Evolutionary conservation across 2,797 vertebrate genomes (phyloP), one percentile per base, ranked within the genome.

Genomic region (Aotus griseimembra): DNA sequence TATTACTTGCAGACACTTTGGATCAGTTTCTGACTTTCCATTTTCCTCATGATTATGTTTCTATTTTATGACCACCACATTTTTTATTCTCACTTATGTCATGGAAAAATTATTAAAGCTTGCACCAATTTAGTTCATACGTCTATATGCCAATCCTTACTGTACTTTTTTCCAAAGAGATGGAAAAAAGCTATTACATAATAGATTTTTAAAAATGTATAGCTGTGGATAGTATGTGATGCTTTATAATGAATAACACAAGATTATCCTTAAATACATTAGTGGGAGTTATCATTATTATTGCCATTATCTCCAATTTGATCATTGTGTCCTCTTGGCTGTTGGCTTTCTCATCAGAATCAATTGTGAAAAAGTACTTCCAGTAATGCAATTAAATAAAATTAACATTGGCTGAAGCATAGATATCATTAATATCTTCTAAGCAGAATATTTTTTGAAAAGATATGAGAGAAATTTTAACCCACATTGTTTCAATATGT

Each of bases 371-470:
- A 92, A 70, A 82, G 76, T 77, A 73, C 22, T 79, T 90, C 94
- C 75, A 94, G 85, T 76, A 94, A 95, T 44, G 70, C 70, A 87
- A 90, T 90, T 92, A 83, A 55, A 87, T 94, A 94, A 90, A 95
- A 97, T 95, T 90, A 81, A 67, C 85, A 82, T 79, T 86, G 39
- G 81, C 75, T 79, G 36, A 87, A 87, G 44, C n/a, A 80, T 79
- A 36, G 39, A 61, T 61, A 77, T 61, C 80, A 94, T 90, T 92
- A 89, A 92, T 92, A 33, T 28, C 20, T 90, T 75, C 75, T 85
- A 91, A 93, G 79, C 19, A n/a, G 89, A 88, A 33, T 67, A 58
- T 19, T 73, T 73, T 92, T 82, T n/a, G 24, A 36, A 94, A 94
- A 92, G 13, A 83, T 30, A 28, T 30, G 67, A 95, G 24, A 52